phyloP scores from a whole-genome alignment of 2,888 invertebrate species.

The Bugula neritina region DNA sequence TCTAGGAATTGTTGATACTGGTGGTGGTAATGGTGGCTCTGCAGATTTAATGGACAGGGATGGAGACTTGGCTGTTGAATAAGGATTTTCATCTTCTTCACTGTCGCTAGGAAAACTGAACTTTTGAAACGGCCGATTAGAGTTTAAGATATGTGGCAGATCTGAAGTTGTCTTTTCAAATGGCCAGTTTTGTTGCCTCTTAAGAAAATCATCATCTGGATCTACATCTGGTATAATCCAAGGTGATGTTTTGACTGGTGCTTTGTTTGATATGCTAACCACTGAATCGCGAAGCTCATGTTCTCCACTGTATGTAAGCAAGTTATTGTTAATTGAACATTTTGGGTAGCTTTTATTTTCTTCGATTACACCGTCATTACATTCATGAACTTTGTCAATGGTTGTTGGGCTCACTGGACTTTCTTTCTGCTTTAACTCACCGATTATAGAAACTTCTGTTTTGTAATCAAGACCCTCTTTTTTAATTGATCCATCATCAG shows the following conservation, averaged over 20 bases:
- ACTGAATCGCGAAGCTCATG: background rate
- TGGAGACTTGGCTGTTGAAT: slow-evolving; percentile 14
- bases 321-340: too few species aligned
- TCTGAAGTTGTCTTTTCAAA: background rate
- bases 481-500: too few species aligned
- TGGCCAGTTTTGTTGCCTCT: background rate
- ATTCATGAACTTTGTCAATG: too few species aligned
- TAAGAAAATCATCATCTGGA: slow-evolving; percentile 1
- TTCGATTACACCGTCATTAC: too few species aligned
- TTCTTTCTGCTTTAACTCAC: too few species aligned
- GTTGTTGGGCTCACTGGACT: too few species aligned
- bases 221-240: slow-evolving; percentile 8
- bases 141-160: background rate
- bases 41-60: slow-evolving; percentile 7
- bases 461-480: too few species aligned
- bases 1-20: slow-evolving; percentile 5
- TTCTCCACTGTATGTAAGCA: too few species aligned
- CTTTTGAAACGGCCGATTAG: background rate
- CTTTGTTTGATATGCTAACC: background rate
- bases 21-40: slow-evolving; percentile 18
- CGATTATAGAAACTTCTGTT: too few species aligned
- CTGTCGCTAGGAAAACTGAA: slow-evolving; percentile 1
- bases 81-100: slow-evolving; percentile 24
- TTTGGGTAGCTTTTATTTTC: too few species aligned
- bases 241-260: background rate